Percentiles rank a stretch among this genome's conserved stretches.
Conservation (phyloP, 2,113 vertebrate genomes). For the Carettochelys insculpta region DNA sequence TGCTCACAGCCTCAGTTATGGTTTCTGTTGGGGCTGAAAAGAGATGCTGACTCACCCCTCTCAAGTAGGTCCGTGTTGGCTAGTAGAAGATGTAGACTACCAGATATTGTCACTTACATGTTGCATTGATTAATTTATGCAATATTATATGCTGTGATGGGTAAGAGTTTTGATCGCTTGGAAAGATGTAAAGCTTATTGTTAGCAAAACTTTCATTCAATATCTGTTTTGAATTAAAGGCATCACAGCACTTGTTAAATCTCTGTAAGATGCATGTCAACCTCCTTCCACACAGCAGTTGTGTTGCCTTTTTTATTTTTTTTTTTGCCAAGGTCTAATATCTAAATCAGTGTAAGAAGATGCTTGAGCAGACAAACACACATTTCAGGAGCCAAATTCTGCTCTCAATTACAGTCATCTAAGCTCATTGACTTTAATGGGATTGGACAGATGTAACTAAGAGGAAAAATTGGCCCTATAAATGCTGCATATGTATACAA, state of each 20-base stretch:
- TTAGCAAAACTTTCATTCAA: background rate
- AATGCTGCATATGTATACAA: background rate
- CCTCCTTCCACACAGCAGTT: background rate
- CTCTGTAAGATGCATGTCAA: background rate
- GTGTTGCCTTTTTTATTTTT: background rate
- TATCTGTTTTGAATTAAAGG: background rate
- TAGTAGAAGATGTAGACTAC: background rate
- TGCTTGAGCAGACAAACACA: background rate
- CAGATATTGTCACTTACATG: background rate
- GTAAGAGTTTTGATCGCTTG: conserved; percentile 18
- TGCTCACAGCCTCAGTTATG: background rate
- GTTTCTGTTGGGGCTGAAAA: background rate
- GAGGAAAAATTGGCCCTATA: background rate
- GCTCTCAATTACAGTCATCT: background rate
- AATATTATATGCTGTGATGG: background rate
- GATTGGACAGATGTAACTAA: background rate
- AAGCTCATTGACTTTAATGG: background rate
- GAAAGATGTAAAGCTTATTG: background rate
- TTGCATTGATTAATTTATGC: background rate
- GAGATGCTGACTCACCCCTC: background rate
- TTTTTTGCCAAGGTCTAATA: background rate
- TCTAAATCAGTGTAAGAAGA: background rate
- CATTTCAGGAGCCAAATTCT: background rate
- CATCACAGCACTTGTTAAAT: background rate
- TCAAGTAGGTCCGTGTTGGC: background rate